A percentile compares a stretch with the other conserved stretches of the same genome.
Conservation (phyloP, 2,888 invertebrate species). For the Tetrapedia diversipes region DNA sequence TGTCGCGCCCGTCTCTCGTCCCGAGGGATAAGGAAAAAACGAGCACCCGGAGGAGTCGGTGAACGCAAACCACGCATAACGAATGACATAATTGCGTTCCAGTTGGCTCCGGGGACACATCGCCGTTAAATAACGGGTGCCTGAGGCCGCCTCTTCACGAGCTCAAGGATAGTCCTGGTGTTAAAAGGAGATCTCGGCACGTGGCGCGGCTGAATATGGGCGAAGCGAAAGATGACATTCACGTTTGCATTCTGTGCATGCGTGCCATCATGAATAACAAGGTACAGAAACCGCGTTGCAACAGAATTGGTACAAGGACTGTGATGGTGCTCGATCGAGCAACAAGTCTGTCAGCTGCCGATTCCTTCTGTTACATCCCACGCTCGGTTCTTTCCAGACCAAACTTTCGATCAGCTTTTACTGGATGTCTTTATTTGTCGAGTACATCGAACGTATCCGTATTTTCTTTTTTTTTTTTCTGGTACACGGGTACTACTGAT, state of each 20-base stretch:
- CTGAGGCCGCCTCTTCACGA: constrained; percentile 85
- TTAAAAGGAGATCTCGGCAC: constrained; percentile 91
- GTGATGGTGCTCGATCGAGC: no score
- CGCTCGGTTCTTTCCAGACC: no score
- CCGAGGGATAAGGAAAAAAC: no score
- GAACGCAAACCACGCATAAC: neutral
- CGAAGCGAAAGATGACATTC: constrained; percentile 98
- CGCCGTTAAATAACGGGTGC: constrained; percentile 80
- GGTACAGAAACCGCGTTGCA: constrained; percentile 82
- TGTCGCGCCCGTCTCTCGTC: neutral
- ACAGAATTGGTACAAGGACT: constrained; percentile 6
- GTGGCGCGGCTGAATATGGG: constrained; percentile 96
- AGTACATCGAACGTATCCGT: no score
- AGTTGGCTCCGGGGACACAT: constrained; percentile 76
- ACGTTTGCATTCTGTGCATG: constrained; percentile 99
- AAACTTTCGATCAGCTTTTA: no score
- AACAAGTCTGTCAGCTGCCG: neutral
- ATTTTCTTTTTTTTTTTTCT: no score
- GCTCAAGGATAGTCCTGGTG: constrained; percentile 87
- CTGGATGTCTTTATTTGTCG: no score
- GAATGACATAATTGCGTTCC: constrained; percentile 24
- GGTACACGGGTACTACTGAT: no score
- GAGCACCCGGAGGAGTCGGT: no score
- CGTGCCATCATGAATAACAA: constrained; percentile 99
- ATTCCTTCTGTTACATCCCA: neutral